phyloP scores from a whole-genome alignment of 2,797 vertebrate species.

The Masticophis lateralis region DNA sequence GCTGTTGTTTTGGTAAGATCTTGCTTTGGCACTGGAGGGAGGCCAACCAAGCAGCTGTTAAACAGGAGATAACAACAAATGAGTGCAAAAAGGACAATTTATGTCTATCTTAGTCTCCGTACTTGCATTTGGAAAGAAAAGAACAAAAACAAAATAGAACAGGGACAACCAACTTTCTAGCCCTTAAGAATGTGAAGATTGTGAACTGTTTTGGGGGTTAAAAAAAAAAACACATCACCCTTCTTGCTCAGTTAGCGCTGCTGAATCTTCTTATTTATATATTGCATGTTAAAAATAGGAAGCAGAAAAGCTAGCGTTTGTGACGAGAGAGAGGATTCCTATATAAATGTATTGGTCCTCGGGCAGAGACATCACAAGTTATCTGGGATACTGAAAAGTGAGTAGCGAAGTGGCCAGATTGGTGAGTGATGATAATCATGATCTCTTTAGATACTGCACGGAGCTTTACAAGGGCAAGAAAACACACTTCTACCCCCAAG shows the following conservation, averaged over 20 bases:
- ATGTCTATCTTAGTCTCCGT: not conserved
- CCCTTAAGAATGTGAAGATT: not conserved
- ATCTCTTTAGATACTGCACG: not conserved
- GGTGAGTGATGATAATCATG: not conserved
- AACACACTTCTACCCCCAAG: not conserved
- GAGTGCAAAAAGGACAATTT: not conserved
- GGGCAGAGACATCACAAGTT: not conserved
- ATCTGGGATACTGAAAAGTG: not conserved
- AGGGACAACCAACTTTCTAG: not conserved
- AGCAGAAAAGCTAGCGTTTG: not conserved
- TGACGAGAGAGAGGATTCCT: not conserved
- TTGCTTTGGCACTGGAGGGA: not conserved
- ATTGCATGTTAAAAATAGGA: not conserved
- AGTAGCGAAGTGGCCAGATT: not conserved
- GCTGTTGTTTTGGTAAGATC: not conserved
- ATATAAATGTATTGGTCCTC: not conserved
- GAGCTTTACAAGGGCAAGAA: not conserved
- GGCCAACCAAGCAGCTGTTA: not conserved
- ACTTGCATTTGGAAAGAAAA: not conserved
- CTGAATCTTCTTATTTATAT: not conserved
- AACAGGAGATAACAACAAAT: not conserved
- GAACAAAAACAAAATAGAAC: not conserved
- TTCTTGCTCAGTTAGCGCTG: not conserved
- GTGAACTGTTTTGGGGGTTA: not conserved
- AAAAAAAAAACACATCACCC: too few relatives aligned